Conservation (phyloP, 1,140 invertebrate species). For the Chrysoperla carnea region DNA sequence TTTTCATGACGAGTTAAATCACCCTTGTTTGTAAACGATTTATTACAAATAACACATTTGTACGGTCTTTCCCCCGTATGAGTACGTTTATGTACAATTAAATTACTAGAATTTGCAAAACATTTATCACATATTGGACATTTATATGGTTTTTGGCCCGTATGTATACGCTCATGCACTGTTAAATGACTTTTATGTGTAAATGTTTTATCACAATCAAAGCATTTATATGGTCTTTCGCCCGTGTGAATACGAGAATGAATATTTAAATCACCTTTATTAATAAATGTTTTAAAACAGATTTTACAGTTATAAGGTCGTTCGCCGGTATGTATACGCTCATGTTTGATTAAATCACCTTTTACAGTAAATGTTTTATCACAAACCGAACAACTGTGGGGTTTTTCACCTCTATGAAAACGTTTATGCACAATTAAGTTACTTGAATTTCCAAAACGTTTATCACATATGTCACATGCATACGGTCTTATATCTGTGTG, state of each 20-base stretch:
- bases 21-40: slow-evolving; percentile 26
- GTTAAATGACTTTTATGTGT: slow-evolving; percentile 10
- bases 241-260: no score
- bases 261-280: background rate
- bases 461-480: background rate
- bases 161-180: slow-evolving; percentile 32
- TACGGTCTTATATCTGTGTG: background rate
- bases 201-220: background rate
- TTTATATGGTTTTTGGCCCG: slow-evolving; percentile 54
- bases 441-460: background rate
- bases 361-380: background rate
- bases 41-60: slow-evolving; percentile 33
- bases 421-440: background rate
- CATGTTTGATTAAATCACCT: background rate
- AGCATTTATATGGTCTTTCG: background rate
- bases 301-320: background rate
- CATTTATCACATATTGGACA: slow-evolving; percentile 48
- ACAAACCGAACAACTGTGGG: background rate
- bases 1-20: background rate
- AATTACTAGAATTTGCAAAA: slow-evolving; percentile 38
- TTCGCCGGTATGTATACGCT: slow-evolving; percentile 1
- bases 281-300: background rate
- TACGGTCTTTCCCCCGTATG: slow-evolving; percentile 39
- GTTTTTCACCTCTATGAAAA: background rate
- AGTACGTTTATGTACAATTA: slow-evolving; percentile 35